phyloP scores from a whole-genome alignment of 1,140 invertebrate genomes.

The Geopemphigus sp. region DNA sequence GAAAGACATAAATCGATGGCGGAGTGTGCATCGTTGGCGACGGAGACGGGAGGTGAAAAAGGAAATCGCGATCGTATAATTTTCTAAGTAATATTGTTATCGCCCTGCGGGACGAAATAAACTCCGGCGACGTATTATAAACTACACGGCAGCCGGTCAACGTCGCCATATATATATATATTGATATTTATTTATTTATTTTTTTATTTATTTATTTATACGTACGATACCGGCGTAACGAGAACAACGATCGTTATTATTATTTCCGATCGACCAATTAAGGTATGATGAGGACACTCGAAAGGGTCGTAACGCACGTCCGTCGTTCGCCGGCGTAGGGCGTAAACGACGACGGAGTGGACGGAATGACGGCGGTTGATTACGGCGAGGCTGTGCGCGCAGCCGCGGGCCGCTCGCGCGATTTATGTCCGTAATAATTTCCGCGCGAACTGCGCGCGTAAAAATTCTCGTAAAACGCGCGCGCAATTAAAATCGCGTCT shows the following conservation, averaged over 20 bases:
- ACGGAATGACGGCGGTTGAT: too few species aligned
- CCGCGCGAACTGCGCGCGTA: background rate
- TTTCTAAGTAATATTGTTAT: conserved; percentile 8
- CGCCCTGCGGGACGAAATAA: background rate
- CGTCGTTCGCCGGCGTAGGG: background rate
- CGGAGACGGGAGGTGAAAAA: too few species aligned
- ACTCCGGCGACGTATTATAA: background rate
- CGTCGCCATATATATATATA: background rate
- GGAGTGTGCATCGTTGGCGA: too few species aligned
- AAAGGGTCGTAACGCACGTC: background rate
- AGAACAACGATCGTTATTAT: background rate
- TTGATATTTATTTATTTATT: too few species aligned
- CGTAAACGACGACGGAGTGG: background rate
- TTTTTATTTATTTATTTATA: too few species aligned
- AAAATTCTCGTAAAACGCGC: background rate
- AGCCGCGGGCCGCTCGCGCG: background rate
- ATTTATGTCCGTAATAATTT: conserved; percentile 5
- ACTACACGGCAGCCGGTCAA: background rate
- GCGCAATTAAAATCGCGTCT: background rate
- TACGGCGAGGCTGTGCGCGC: too few species aligned
- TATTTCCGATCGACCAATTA: conserved; percentile 12
- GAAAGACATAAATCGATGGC: background rate
- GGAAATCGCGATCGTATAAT: background rate
- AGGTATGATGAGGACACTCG: background rate
- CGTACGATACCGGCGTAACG: background rate